A percentile compares a stretch with the other conserved stretches of the same genome.
These are phyloP conservation scores for Pitangus sulphuratus DNA, from an alignment of 2,797 vertebrate species.

Conservation along the genomic window DNA sequence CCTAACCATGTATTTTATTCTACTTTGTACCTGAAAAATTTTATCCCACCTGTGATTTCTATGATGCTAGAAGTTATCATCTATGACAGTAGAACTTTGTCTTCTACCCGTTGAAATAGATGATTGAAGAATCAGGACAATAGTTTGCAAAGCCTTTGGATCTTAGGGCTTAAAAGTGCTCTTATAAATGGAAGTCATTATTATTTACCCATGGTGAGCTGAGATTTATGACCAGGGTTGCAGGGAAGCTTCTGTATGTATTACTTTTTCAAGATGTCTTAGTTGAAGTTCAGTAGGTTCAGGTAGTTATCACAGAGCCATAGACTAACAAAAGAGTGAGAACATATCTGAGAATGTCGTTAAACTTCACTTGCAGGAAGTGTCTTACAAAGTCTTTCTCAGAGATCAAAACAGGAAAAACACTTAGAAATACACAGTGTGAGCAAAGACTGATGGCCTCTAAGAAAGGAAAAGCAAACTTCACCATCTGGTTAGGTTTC, in stretches of 20 bases:
- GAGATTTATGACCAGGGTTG: not conserved
- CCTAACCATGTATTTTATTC: not conserved
- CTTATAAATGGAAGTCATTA: not conserved
- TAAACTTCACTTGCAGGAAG: constrained; percentile 51
- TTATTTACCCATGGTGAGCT: not conserved
- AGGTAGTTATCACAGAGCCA: not conserved
- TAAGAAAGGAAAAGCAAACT: constrained; percentile 44
- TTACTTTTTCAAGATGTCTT: constrained; percentile 7
- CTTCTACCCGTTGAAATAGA: not conserved
- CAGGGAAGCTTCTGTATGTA: not conserved
- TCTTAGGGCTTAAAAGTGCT: not conserved
- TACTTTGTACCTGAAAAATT: not conserved
- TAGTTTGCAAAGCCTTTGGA: not conserved
- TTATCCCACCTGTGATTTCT: not conserved
- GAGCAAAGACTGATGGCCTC: constrained; percentile 47
- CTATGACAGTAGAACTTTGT: not conserved
- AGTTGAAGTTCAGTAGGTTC: constrained; percentile 21
- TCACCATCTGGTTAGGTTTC: constrained; percentile 31
- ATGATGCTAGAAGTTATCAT: not conserved
- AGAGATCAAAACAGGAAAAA: constrained; percentile 56
- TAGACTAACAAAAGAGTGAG: constrained; percentile 25
- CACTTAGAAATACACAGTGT: constrained; percentile 65
- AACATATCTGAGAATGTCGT: constrained; percentile 4
- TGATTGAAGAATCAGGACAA: not conserved
- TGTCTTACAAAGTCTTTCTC: constrained; percentile 45